phyloP scores from a whole-genome alignment of 2,888 invertebrate genomes.

The Panopea generosa region DNA sequence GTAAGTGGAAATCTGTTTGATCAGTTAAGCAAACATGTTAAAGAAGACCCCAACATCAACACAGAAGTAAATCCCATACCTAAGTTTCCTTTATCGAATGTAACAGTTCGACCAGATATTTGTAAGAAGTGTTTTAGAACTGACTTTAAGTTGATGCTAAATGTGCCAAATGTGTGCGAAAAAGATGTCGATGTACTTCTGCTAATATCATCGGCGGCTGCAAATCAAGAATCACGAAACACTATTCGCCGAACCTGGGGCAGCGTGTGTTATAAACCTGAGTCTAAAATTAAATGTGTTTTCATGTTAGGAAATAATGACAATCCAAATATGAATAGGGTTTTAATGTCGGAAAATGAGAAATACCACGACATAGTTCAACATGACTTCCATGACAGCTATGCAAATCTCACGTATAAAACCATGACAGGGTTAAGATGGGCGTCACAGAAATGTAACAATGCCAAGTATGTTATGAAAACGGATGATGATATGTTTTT shows the following conservation, averaged over 20 bases:
- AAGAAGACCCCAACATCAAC: too few relatives aligned
- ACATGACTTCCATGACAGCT: slow-evolving; percentile 70
- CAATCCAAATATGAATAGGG: slow-evolving; percentile 21
- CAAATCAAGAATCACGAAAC: slow-evolving; percentile 50
- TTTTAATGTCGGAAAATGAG: slow-evolving; percentile 56
- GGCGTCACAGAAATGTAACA: slow-evolving; percentile 61
- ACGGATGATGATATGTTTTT: slow-evolving; percentile 78
- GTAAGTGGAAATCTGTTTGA: neutral
- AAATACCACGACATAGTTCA: slow-evolving; percentile 68
- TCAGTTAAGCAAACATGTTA: too few relatives aligned
- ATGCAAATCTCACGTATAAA: slow-evolving; percentile 76
- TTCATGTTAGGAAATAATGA: slow-evolving; percentile 64
- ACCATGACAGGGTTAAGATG: slow-evolving; percentile 70
- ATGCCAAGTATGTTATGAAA: slow-evolving; percentile 77
- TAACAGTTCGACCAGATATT: slow-evolving; percentile 47
- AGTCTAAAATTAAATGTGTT: slow-evolving; percentile 51
- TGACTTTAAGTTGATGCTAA: slow-evolving; percentile 58
- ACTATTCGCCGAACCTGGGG: slow-evolving; percentile 75
- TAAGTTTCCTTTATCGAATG: neutral
- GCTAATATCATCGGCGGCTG: slow-evolving; percentile 63
- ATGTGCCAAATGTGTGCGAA: slow-evolving; percentile 56
- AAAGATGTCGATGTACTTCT: slow-evolving; percentile 61
- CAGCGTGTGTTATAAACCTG: slow-evolving; percentile 43
- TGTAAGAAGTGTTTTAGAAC: slow-evolving; percentile 65
- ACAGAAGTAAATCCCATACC: too few relatives aligned